Evolutionary conservation across 2,888 invertebrate species (phyloP).

Genomic region (Chrysotoxum bicinctum): DNA sequence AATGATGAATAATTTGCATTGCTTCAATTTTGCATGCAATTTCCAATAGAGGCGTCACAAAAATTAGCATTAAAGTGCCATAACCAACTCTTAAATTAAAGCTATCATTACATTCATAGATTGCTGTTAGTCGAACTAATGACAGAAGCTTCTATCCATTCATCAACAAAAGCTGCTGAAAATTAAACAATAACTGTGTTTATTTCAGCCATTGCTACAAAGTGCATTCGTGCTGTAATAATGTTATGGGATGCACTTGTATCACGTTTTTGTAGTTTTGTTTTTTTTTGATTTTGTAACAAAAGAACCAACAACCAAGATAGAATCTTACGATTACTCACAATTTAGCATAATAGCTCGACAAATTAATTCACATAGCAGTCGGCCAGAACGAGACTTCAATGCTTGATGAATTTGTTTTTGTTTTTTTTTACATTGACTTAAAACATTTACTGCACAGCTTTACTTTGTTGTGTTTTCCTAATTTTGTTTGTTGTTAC

Average conservation of each 20-base stretch:
- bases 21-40: neutral
- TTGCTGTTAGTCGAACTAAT: neutral
- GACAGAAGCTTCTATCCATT: neutral
- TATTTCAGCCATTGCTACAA: neutral
- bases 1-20: neutral
- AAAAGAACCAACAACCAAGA: neutral
- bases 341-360: neutral
- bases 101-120: neutral
- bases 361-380: neutral
- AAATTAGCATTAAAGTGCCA: neutral
- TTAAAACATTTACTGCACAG: neutral
- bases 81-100: neutral
- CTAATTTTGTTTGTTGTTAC: too few species aligned
- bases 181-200: neutral
- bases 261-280: too few species aligned
- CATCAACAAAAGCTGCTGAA: neutral
- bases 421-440: neutral
- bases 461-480: constrained; percentile 8
- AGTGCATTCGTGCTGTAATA: neutral
- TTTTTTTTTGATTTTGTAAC: neutral
- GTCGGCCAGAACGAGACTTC: neutral
- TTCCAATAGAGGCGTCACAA: neutral
- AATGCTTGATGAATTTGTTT: neutral
- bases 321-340: neutral
- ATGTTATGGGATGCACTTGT: neutral